Conservation (phyloP, 1,140 invertebrate genomes). For the Parasteatoda tepidariorum region DNA sequence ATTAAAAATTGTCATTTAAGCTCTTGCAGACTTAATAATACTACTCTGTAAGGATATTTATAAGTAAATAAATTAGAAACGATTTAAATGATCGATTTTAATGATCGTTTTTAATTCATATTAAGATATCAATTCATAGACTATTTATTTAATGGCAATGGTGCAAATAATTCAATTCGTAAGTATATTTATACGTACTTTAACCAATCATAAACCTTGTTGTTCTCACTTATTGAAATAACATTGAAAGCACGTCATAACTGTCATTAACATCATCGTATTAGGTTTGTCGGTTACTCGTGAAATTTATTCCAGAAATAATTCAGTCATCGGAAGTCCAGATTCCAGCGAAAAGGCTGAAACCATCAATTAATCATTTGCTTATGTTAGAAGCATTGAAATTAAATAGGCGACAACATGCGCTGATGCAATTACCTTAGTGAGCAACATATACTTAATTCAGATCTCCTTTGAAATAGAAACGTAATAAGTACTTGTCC, state of each 20-base stretch:
- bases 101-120: too few species aligned
- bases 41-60: too few species aligned
- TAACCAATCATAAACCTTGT: too few species aligned
- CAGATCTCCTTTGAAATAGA: not conserved
- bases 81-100: too few species aligned
- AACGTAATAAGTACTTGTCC: not conserved
- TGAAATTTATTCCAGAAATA: not conserved
- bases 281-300: not conserved
- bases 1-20: too few species aligned
- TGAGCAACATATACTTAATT: not conserved
- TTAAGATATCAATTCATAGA: too few species aligned
- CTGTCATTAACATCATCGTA: not conserved
- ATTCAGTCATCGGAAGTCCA: not conserved
- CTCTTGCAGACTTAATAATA: too few species aligned
- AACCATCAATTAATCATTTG: not conserved
- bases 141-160: too few species aligned
- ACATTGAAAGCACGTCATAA: not conserved
- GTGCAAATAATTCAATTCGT: too few species aligned
- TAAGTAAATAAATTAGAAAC: too few species aligned
- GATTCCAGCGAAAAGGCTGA: not conserved
- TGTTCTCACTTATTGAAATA: not conserved
- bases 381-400: not conserved
- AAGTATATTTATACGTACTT: too few species aligned
- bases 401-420: not conserved
- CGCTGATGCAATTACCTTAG: not conserved